A percentile compares a stretch with the other conserved stretches of the same genome.
phyloP scores from a whole-genome alignment of 2,113 vertebrate species.

The Gallinago paraguaiae region DNA sequence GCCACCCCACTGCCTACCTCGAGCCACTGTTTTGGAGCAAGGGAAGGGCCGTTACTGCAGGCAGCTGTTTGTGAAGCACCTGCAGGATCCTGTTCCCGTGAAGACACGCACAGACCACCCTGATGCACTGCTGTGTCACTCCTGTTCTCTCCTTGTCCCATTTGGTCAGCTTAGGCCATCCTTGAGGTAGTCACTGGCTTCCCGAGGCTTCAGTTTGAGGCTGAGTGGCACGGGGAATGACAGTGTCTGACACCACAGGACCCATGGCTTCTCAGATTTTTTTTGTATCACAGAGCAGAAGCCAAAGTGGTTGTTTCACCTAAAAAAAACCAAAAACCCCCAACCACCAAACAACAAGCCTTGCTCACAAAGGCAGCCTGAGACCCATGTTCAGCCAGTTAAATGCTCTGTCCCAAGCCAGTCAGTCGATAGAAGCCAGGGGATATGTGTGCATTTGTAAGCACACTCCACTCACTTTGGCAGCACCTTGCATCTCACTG shows the following conservation, averaged over 20 bases:
- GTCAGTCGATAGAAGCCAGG: no score
- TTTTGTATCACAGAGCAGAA: neutral
- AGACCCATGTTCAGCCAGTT: neutral
- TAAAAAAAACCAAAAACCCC: neutral
- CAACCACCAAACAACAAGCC: neutral
- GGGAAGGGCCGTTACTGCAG: neutral
- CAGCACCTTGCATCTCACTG: neutral
- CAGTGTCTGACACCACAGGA: neutral
- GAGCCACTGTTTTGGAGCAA: neutral
- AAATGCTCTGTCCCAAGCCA: neutral
- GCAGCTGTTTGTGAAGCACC: neutral
- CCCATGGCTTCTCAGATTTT: neutral
- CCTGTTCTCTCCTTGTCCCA: accelerated
- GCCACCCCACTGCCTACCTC: neutral
- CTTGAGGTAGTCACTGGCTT: accelerated
- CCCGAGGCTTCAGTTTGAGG: neutral
- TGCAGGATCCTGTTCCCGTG: neutral
- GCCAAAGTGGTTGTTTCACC: neutral
- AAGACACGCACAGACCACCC: neutral
- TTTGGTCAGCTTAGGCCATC: neutral
- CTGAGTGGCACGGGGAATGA: neutral
- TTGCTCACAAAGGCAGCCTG: neutral
- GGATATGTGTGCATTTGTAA: no score
- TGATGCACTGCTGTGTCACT: neutral
- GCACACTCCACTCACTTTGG: neutral